Percentiles rank a stretch among this genome's conserved stretches.
These are phyloP conservation scores for Philopotamus ludificatus DNA, from an alignment of 1,140 invertebrate genomes.

Conservation along the genomic window DNA sequence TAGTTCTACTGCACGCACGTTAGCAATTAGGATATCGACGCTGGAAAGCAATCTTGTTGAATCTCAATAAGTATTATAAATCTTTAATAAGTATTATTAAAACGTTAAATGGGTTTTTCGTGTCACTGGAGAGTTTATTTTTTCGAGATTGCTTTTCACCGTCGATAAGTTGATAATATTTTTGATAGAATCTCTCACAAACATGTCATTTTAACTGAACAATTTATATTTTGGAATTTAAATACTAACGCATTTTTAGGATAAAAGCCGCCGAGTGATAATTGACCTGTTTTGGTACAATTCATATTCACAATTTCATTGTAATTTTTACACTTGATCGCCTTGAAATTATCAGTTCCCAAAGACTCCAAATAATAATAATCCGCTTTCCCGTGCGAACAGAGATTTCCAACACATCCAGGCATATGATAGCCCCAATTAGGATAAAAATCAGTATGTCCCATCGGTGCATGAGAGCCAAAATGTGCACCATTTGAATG, in stretches of 20 bases:
- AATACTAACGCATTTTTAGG: constrained; percentile 15
- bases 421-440: constrained; percentile 63
- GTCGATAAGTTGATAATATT: too few species aligned
- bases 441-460: constrained; percentile 63
- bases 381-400: constrained; percentile 56
- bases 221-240: too few species aligned
- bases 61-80: too few species aligned
- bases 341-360: constrained; percentile 49
- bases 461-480: constrained; percentile 57
- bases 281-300: constrained; percentile 42
- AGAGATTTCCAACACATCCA: constrained; percentile 58
- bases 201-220: too few species aligned
- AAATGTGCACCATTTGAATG: constrained; percentile 62
- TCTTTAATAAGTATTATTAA: too few species aligned
- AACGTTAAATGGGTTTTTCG: too few species aligned
- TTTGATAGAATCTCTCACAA: too few species aligned
- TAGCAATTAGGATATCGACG: too few species aligned
- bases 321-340: constrained; percentile 45
- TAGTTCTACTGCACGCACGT: too few species aligned
- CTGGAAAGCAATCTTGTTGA: too few species aligned
- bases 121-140: too few species aligned
- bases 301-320: constrained; percentile 42
- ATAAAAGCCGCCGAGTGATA: constrained; percentile 46
- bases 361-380: constrained; percentile 57
- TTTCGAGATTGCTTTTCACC: too few species aligned